Evolutionary conservation across 2,888 invertebrate species (phyloP), one percentile per base, ranked within the genome.

Genomic region (Sminthurides aquaticus): DNA sequence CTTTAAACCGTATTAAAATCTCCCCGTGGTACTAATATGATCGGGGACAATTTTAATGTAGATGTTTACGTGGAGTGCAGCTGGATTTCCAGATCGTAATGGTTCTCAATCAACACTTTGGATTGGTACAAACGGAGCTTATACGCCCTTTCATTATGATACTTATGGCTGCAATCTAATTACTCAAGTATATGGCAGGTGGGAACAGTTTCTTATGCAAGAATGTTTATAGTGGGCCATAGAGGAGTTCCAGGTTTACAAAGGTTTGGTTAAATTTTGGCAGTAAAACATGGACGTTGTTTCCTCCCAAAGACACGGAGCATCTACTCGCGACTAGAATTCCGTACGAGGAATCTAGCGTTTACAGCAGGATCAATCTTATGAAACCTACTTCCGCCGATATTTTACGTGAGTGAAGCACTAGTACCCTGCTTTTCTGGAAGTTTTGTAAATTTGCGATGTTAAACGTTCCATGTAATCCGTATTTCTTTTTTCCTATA

Each of bases 261-360:
- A n/a, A n/a, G n/a, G n/a, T n/a, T n/a, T n/a, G n/a, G n/a, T n/a
- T n/a, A n/a, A 24, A 3, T 58, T 64, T 1, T 68, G 79, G 62
- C 76, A 91, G 91, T 75, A 98, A 98, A 80, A 83, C 85, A 56
- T 98, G 98, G 98, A 80, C 93, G 59, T 80, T 98, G 26, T 94
- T 94, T 79, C 91, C 94, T 3, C 93, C 94, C 3, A 83, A 85
- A 66, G 83, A 87, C 49, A 84, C 84, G 49, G 79, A 83, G 52
- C 76, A 74, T 49, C 75, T 97, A 71, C 85, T 85, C 74, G 86
- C 90, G 28, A 90, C 90, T 0, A 84, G 97, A 76, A 83, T 96
- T 60, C 97, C 97, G 0, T 98, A 93, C 80, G 97, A 97, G 81
- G 97, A 97, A 79, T 96, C 96, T 0, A 96, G 93, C 78, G 84